Evolutionary conservation across 2,113 vertebrate genomes (phyloP).

Genomic region (Onychostruthus taczanowskii): DNA sequence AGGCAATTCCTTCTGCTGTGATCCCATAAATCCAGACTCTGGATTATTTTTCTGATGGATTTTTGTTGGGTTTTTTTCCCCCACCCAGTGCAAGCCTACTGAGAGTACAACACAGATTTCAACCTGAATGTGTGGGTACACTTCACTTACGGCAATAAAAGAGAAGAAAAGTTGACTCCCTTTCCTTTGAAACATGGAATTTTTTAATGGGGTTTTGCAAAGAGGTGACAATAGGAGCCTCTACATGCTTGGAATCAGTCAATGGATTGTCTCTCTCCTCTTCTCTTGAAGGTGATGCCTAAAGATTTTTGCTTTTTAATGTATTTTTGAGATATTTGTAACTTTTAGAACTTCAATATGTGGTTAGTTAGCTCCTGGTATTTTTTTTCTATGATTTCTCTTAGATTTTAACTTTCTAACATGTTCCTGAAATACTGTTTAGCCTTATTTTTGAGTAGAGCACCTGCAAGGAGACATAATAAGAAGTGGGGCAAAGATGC

Average conservation of each 20-base stretch:
- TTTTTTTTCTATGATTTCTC: not conserved
- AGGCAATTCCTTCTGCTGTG: not conserved
- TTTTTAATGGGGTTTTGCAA: not conserved
- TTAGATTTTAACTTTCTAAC: not conserved
- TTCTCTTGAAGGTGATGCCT: not conserved
- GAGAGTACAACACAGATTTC: not conserved
- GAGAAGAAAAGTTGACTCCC: rapidly evolving
- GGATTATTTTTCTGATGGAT: not conserved
- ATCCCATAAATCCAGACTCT: not conserved
- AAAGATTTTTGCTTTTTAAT: not conserved
- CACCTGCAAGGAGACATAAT: not conserved
- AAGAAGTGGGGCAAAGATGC: not conserved
- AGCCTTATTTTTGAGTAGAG: not conserved
- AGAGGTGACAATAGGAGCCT: not conserved
- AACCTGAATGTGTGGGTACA: rapidly evolving
- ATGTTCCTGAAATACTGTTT: not conserved
- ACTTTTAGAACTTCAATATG: not conserved
- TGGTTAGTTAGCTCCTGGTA: not conserved
- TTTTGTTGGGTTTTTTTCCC: rapidly evolving
- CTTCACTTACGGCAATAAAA: not conserved
- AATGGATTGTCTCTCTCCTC: not conserved
- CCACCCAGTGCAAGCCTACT: not conserved
- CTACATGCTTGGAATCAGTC: not conserved
- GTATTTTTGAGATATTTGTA: not conserved
- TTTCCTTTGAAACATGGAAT: not conserved